Base-by-base conservation (phyloP, 2,797 vertebrate species). In the Chelon auratus region DNA sequence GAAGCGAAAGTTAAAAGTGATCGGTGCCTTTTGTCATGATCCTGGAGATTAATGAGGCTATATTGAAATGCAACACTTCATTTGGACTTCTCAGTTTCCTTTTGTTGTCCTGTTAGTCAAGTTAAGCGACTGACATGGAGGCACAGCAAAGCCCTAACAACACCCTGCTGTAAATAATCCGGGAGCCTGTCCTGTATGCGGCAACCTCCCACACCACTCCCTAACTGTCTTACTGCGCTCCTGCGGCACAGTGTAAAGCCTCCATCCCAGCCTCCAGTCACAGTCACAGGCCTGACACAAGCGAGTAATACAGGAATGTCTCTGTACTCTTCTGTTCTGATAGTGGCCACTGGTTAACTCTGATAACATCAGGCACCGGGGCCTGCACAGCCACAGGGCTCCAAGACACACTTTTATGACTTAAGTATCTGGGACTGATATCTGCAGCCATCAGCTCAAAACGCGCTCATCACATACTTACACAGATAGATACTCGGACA, bases 281-380 rank as follows among this genome's bases (percentile, higher is more conserved):
- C 67, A 52, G 67, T 59, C 50, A 72, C 68, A 77, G 77, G 75
- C 52, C 77, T 14, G 36, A 75, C 80, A 80, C 47, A 72, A 66
- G 75, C 86, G 75, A 76, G 72, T 63, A 71, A 83, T 82, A 86
- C 78, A 92, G 91, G 93, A 94, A 93, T 93, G 92, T 83, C 86
- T 92, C 82, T 89, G 79, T 89, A 81, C 82, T 87, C 90, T 58
- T 71, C 61, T 85, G 68, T 81, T 75, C 78, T 87, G 86, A 84
- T 85, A 87, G 78, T 62, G 81, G 85, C 83, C 85, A 87, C 82
- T 83, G 86, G 90, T 87, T 87, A 78, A 65, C 68, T 68, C 36
- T 92, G 94, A 95, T 94, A 94, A 93, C 92, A 94, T 94, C 94
- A 93, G 92, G 90, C 92, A 94, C 94, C 80, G 74, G 87, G 69